Conservation (phyloP, 2,113 vertebrate species). For the Anarrhichthys ocellatus region DNA sequence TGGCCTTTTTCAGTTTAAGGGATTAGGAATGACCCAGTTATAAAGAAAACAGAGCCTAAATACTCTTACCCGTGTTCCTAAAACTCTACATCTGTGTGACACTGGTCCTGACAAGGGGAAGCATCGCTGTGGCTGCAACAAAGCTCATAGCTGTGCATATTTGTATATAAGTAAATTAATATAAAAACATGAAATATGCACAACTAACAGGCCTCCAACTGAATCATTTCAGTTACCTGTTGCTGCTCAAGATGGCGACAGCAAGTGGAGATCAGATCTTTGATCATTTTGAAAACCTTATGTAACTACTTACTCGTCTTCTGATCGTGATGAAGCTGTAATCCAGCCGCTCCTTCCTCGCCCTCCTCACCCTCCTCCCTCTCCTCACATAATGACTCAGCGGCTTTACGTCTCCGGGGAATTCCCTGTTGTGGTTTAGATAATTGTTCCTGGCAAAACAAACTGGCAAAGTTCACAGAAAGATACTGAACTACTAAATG, state of each 20-base stretch:
- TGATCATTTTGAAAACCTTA: not conserved
- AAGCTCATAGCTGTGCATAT: not conserved
- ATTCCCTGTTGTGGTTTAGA: not conserved
- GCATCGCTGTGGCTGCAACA: not conserved
- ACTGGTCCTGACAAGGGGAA: not conserved
- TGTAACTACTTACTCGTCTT: not conserved
- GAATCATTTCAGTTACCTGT: not conserved
- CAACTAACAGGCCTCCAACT: not conserved
- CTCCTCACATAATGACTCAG: constrained; percentile 22
- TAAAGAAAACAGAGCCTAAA: not conserved
- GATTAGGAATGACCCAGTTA: not conserved
- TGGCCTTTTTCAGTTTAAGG: not conserved
- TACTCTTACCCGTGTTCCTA: not conserved
- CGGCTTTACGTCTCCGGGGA: not conserved
- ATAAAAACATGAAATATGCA: not conserved
- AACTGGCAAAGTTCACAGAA: not conserved
- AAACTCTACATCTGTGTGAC: not conserved
- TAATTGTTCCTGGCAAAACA: not conserved
- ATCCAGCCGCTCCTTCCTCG: not conserved
- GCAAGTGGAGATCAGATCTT: not conserved
- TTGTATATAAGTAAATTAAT: not conserved
- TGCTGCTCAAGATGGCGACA: not conserved
- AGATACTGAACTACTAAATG: not conserved
- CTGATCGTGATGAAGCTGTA: not conserved
- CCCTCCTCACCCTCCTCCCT: not conserved